Evolutionary conservation across 2,113 vertebrate species (phyloP).

Genomic region (Tichodroma muraria): DNA sequence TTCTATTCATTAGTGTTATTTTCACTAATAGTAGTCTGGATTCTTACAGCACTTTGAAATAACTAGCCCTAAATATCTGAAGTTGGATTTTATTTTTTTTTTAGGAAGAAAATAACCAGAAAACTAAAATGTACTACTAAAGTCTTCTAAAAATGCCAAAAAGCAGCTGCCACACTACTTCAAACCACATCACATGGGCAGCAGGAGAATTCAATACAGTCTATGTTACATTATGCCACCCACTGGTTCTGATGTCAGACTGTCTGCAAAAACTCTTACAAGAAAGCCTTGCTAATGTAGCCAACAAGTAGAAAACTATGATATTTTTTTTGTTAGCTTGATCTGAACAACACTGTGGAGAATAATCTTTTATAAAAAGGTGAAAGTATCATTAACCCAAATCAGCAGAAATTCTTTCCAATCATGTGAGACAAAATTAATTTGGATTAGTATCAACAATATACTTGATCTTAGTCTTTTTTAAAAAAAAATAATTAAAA

Average conservation of each 20-base stretch:
- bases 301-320: neutral
- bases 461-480: neutral
- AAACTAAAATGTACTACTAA: neutral
- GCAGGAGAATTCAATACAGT: neutral
- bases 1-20: slow-evolving; percentile 1
- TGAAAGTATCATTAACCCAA: neutral
- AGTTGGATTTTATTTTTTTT: neutral
- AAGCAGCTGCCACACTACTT: slow-evolving; percentile 11
- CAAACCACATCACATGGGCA: neutral
- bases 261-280: neutral
- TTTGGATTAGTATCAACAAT: neutral
- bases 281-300: neutral
- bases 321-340: neutral
- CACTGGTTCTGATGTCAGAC: slow-evolving; percentile 41
- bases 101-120: neutral
- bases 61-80: neutral
- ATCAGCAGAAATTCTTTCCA: neutral
- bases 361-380: neutral
- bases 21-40: neutral
- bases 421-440: neutral
- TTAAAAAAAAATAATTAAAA: neutral
- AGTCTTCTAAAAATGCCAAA: neutral
- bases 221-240: slow-evolving; percentile 28
- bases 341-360: neutral
- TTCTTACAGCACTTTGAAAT: neutral